Percentiles rank a stretch among this genome's conserved stretches.
Conservation (phyloP, 2,888 invertebrate species). For the Ernsta delagoae region DNA sequence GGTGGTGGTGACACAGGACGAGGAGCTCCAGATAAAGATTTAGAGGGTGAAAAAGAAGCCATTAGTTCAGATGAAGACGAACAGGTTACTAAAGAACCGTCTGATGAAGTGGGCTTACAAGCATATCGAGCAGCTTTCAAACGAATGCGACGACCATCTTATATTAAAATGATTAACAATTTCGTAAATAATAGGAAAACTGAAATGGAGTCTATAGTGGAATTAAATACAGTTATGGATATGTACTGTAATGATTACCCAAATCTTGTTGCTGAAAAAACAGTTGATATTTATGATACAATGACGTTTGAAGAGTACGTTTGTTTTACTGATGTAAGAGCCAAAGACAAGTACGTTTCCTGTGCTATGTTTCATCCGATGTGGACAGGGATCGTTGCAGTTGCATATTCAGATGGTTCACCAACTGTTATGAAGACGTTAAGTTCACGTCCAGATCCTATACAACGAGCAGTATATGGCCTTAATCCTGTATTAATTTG, state of each 20-base stretch:
- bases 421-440: constrained; percentile 74
- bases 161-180: constrained; percentile 62
- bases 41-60: constrained; percentile 43
- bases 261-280: constrained; percentile 69
- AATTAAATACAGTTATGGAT: constrained; percentile 82
- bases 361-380: constrained; percentile 89
- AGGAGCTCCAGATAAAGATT: constrained; percentile 37
- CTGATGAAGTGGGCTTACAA: constrained; percentile 64
- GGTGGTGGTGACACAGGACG: constrained; percentile 63
- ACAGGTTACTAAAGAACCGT: constrained; percentile 46
- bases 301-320: constrained; percentile 82
- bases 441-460: constrained; percentile 70
- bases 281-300: constrained; percentile 60
- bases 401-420: constrained; percentile 87
- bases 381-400: constrained; percentile 88
- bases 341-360: constrained; percentile 87
- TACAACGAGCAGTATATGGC: constrained; percentile 85
- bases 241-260: constrained; percentile 87
- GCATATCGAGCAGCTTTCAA: constrained; percentile 61
- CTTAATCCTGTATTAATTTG: constrained; percentile 89
- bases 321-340: constrained; percentile 88
- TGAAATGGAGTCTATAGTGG: constrained; percentile 68
- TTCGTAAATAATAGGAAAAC: constrained; percentile 56
- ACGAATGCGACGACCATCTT: constrained; percentile 70
- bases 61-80: constrained; percentile 59